phyloP scores from a whole-genome alignment of 2,888 invertebrate genomes.

The Phorcus lineatus region DNA sequence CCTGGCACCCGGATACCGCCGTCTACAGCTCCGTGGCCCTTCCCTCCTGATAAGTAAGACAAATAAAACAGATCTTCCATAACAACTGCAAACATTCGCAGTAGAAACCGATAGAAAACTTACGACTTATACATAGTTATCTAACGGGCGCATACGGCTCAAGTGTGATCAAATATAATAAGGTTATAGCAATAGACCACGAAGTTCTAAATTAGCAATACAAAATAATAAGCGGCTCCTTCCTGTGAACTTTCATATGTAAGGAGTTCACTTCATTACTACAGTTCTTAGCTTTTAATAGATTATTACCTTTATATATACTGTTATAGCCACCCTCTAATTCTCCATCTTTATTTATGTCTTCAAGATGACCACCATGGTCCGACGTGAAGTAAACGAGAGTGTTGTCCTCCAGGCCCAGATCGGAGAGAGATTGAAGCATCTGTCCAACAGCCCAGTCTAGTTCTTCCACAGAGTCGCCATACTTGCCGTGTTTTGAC shows the following conservation, averaged over 20 bases:
- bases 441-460: slow-evolving; percentile 78
- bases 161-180: too few species aligned
- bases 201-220: too few species aligned
- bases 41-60: slow-evolving; percentile 61
- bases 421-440: slow-evolving; percentile 68
- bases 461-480: slow-evolving; percentile 78
- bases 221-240: too few species aligned
- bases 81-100: too few species aligned
- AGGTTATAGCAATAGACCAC: too few species aligned
- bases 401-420: slow-evolving; percentile 73
- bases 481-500: slow-evolving; percentile 76
- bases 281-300: too few species aligned
- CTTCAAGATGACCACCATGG: slow-evolving; percentile 77
- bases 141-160: too few species aligned
- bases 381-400: slow-evolving; percentile 78
- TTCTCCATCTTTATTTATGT: slow-evolving; percentile 71
- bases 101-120: too few species aligned
- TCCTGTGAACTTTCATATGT: too few species aligned
- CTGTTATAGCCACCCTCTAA: slow-evolving; percentile 73
- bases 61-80: too few species aligned
- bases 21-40: slow-evolving; percentile 71
- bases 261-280: too few species aligned
- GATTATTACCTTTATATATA: slow-evolving; percentile 50
- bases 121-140: too few species aligned
- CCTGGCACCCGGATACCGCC: slow-evolving; percentile 75